Percentiles rank a stretch among this genome's conserved stretches.
Conservation (phyloP, 2,797 vertebrate genomes). For the Pipistrellus kuhlii region DNA sequence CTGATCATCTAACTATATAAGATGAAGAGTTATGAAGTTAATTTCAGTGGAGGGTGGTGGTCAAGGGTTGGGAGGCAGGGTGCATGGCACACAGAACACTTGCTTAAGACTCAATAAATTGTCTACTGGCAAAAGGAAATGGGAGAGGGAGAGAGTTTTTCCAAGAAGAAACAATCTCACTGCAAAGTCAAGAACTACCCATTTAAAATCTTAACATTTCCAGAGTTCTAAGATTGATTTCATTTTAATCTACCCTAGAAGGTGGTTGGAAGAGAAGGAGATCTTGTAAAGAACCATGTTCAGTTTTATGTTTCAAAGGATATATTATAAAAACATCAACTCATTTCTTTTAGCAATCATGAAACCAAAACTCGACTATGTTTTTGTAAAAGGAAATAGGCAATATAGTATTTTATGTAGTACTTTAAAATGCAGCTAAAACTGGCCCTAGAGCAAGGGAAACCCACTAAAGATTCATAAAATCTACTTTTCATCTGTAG, state of each 20-base stretch:
- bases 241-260: constrained; percentile 56
- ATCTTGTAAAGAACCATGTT: constrained; percentile 53
- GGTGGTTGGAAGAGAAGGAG: constrained; percentile 41
- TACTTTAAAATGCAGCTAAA: constrained; percentile 49
- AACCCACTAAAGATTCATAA: constrained; percentile 41
- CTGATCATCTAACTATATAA: background rate
- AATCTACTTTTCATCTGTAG: background rate
- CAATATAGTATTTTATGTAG: constrained; percentile 53
- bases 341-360: constrained; percentile 53
- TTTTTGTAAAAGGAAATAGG: constrained; percentile 5
- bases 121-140: constrained; percentile 22
- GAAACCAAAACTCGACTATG: background rate
- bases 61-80: background rate
- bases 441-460: constrained; percentile 52
- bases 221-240: constrained; percentile 51
- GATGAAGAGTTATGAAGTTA: background rate
- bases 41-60: background rate
- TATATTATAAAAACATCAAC: constrained; percentile 52
- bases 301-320: constrained; percentile 57
- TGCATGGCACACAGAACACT: background rate
- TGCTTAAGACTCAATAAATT: background rate
- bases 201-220: constrained; percentile 58
- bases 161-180: constrained; percentile 5
- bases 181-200: constrained; percentile 38
- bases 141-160: background rate